Base-by-base conservation (phyloP, 2,113 vertebrate genomes). In the Vimba vimba region DNA sequence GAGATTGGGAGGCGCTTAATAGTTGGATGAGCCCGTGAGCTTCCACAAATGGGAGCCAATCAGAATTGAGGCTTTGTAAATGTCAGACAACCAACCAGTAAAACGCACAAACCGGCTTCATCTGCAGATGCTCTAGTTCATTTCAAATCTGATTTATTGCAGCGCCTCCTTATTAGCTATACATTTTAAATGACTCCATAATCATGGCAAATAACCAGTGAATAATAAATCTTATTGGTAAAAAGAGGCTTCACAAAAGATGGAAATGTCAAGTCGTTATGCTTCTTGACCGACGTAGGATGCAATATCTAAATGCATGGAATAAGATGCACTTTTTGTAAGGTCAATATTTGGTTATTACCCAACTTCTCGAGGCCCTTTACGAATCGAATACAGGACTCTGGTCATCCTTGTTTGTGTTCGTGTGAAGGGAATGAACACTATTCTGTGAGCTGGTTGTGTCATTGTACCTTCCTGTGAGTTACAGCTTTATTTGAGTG, bases 1-100 rank as follows among this genome's bases (percentile, higher is more conserved):
- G 95, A 96, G 96, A 96, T 91, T 95, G 97, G 97, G 97, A 97
- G 97, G 97, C 95, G 97, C 97, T 96, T 98, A 97, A 97, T 96
- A 97, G 95, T 96, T 96, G 95, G 96, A 95, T 96, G 97, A 97
- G 95, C 95, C 94, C 94, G 93, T 96, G 95, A 96, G 96, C 96
- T 95, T 95, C 96, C 96, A 94, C 94, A 95, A 95, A 94, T 95
- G 88, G 94, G 95, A 96, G 94, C 97, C 97, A 98, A 98, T 98
- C 97, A 97, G 96, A 96, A 95, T 92, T 85, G 93, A 95, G 95
- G 95, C 91, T 43, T 94, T 94, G 95, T 93, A 97, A 97, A 97
- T 94, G 92, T 92, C 93, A 91, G 87, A 90, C 80, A 80, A 91
- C 95, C 93, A 94, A 92, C 88, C 89, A 74, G 69, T 84, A 79